These are phyloP conservation scores for Cottoperca gobio DNA, from an alignment of 2,797 vertebrate genomes.

Conservation along the genomic window DNA sequence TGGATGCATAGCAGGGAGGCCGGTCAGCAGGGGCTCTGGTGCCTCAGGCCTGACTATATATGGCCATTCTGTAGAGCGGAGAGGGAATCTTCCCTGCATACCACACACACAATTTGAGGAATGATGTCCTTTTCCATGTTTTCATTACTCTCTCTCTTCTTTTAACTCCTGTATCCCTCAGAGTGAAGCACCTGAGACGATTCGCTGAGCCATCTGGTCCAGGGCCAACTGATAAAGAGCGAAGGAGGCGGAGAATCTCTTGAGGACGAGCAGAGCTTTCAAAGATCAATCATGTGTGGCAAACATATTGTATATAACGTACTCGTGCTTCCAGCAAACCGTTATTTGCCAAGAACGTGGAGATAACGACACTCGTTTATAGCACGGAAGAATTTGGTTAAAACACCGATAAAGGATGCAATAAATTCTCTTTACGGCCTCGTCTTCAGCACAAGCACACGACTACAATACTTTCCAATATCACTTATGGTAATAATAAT, in stretches of 20 bases:
- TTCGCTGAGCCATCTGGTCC: constrained; percentile 44
- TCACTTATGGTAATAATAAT: background rate
- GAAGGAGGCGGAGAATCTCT: constrained; percentile 28
- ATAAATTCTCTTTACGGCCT: background rate
- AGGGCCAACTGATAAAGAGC: constrained; percentile 59
- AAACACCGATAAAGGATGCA: background rate
- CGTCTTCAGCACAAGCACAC: background rate
- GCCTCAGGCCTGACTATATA: constrained; percentile 68
- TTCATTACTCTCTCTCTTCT: constrained; percentile 33
- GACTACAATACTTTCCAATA: background rate
- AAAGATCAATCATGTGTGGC: background rate
- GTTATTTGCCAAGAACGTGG: background rate
- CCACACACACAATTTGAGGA: constrained; percentile 44
- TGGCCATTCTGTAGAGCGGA: constrained; percentile 55
- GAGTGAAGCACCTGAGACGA: constrained; percentile 43
- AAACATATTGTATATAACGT: background rate
- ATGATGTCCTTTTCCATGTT: constrained; percentile 47
- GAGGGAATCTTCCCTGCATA: constrained; percentile 55
- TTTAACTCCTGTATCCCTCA: constrained; percentile 26
- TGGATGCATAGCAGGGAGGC: constrained; percentile 51
- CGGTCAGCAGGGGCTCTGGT: constrained; percentile 34
- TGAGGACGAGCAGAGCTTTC: background rate
- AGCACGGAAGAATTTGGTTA: background rate
- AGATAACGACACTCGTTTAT: background rate
- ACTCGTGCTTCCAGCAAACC: background rate